Base-by-base conservation (phyloP, 2,113 vertebrate species). In the Acanthochromis polyacanthus region DNA sequence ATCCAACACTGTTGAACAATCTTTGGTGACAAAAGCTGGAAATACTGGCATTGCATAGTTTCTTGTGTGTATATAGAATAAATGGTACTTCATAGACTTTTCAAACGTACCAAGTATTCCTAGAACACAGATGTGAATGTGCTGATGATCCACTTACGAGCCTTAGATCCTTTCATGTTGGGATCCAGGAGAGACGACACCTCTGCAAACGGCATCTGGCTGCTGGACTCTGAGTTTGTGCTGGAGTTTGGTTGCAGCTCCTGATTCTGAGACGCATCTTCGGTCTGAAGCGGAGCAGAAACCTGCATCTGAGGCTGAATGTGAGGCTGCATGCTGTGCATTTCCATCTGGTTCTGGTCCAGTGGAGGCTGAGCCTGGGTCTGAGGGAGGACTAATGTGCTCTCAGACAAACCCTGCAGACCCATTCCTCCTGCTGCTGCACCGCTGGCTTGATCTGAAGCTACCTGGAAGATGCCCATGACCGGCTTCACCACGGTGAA, bases 161-260 rank as follows among this genome's bases (percentile, higher is more conserved):
- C 95, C 71, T 95, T 95, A 10, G 95, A 95, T 62, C 95, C 94
- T 74, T 95, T 95, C 95, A 95, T 95, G 90, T 95, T 95, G 23
- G 95, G 95, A 72, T 95, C 95, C 62, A 95, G 90, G 50, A 95
- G 91, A 0, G 95, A 95, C 0, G 93, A 94, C 38, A 95, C 95
- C 67, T 95, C 93, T 0, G 95, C 95, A 53, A 95, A 95, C 3
- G 94, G 93, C 65, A 95, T 85, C 19, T 88, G 90, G 38, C 82
- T 30, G 0, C 36, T 4, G 0, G 84, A 53, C 10, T 77, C 71
- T 6, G 71, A 23, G 46, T 71, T 75, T 55, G 75, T 19, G 20
- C 55, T 74, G 71, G 76, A 14, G 76, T 75, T 67, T 23, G 62
- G 65, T 0, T 50, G 66, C 4, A 48, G 59, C 38, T 82, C 87